Percentiles rank a stretch among this genome's conserved stretches.
Conservation (phyloP, 2,113 vertebrate species). For the Saccopteryx leptura region DNA sequence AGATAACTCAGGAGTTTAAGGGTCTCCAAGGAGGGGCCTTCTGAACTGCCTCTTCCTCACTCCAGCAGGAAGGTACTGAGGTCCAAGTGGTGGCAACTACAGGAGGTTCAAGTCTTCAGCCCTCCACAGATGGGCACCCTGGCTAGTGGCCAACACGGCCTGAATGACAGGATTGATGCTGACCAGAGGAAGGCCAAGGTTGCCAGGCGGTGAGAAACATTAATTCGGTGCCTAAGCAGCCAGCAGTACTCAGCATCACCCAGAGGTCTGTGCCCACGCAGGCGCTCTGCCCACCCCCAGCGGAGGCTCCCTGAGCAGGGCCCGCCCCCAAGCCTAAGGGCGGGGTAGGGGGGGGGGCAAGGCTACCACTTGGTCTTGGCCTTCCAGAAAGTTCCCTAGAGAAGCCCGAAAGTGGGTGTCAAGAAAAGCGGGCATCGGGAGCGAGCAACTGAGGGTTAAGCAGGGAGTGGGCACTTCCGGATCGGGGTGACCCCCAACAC, state of each 20-base stretch:
- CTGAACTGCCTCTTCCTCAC: background rate
- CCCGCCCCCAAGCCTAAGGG: too few species aligned
- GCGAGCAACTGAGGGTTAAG: background rate
- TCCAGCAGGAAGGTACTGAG: background rate
- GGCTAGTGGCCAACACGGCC: background rate
- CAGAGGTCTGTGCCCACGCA: background rate
- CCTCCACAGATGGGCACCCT: background rate
- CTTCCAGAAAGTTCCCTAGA: constrained; percentile 56
- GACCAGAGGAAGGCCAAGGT: background rate
- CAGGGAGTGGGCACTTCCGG: background rate
- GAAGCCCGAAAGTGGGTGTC: background rate
- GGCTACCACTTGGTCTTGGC: background rate
- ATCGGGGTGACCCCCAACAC: background rate
- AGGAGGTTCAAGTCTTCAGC: too few species aligned
- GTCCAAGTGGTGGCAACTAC: background rate
- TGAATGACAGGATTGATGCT: background rate
- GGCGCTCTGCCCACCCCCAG: background rate
- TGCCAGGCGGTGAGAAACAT: background rate
- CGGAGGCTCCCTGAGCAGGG: background rate
- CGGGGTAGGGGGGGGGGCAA: background rate
- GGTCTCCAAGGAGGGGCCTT: background rate
- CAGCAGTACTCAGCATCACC: background rate
- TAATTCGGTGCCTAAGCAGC: background rate
- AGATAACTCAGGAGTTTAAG: background rate
- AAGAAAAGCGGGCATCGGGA: background rate